Evolutionary conservation across 2,888 invertebrate species (phyloP).

Genomic region (Buathra laborator): DNA sequence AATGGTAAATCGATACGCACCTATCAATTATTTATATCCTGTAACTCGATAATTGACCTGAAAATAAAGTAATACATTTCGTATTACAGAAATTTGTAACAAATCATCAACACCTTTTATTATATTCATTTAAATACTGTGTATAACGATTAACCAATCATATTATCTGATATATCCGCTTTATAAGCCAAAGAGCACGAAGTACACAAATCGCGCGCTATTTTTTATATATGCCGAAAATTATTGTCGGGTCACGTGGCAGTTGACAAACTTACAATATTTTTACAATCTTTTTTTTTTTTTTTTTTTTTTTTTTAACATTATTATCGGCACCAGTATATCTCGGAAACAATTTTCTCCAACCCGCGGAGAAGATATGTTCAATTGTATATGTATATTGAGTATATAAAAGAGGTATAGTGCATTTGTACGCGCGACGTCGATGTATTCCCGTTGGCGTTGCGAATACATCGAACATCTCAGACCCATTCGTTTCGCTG

Average conservation of each 20-base stretch:
- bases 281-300: background rate
- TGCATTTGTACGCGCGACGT: background rate
- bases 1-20: background rate
- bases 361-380: slow-evolving; percentile 22
- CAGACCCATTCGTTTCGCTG: background rate
- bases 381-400: background rate
- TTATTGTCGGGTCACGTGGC: slow-evolving; percentile 1
- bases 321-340: slow-evolving; percentile 18
- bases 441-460: background rate
- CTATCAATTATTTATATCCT: background rate
- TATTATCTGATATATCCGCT: background rate
- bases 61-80: too few species aligned
- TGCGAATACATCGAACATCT: background rate
- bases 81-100: background rate
- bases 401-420: background rate
- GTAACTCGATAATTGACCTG: background rate
- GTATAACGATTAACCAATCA: background rate
- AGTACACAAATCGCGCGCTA: background rate
- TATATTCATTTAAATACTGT: slow-evolving; percentile 26
- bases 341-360: slow-evolving; percentile 8
- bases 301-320: background rate
- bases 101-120: slow-evolving; percentile 25
- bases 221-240: background rate
- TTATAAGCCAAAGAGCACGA: too few species aligned
- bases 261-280: slow-evolving; percentile 27